These are phyloP conservation scores for Stomatorhinus ivindoensis DNA, from an alignment of 2,113 vertebrate genomes.

Conservation along the genomic window DNA sequence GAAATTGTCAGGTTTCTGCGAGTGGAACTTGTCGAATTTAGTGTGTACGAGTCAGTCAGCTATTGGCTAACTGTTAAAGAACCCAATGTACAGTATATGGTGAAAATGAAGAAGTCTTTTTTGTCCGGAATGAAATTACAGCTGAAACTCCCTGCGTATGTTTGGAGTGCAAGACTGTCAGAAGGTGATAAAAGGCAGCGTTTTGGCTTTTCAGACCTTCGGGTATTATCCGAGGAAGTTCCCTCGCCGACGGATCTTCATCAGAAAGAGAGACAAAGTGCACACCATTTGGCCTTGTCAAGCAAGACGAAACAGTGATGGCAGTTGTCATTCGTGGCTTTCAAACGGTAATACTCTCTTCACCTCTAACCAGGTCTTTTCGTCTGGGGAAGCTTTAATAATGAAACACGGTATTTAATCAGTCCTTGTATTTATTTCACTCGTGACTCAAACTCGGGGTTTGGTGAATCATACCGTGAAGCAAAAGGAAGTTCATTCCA, in stretches of 20 bases:
- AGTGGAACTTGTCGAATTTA: neutral
- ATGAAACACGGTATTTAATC: neutral
- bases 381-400: neutral
- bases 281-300: neutral
- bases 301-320: neutral
- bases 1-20: neutral
- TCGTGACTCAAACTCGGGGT: neutral
- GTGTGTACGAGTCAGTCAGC: neutral
- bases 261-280: neutral
- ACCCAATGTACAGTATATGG: neutral
- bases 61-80: neutral
- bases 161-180: neutral
- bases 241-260: neutral
- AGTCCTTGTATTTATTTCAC: neutral
- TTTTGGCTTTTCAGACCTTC: neutral
- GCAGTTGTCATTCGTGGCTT: neutral
- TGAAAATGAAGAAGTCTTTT: neutral
- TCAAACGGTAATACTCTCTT: neutral
- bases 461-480: neutral
- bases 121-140: neutral
- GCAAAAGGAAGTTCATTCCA: neutral
- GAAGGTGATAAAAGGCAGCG: neutral
- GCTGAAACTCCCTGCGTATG: neutral
- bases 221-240: neutral
- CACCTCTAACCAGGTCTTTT: neutral